Percentiles rank a stretch among this genome's conserved stretches.
These are phyloP conservation scores for Drosophila eohydei DNA, from an alignment of 2,888 invertebrate species.

Conservation along the genomic window DNA sequence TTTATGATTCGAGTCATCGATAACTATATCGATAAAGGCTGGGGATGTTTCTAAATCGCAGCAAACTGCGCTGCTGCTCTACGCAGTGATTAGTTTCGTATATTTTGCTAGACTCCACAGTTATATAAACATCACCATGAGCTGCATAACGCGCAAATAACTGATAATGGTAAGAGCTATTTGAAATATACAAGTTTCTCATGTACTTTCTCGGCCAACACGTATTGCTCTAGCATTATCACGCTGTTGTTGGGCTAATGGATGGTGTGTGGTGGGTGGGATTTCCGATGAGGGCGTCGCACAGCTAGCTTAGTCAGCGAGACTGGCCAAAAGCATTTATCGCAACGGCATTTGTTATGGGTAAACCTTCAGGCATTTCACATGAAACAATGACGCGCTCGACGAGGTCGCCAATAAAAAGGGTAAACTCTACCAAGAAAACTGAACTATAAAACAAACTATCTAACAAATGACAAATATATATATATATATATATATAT, in stretches of 20 bases:
- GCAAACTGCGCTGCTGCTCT: no score
- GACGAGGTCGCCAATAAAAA: constrained; percentile 30
- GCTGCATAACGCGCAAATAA: background rate
- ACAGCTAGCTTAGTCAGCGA: constrained; percentile 44
- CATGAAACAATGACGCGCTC: constrained; percentile 32
- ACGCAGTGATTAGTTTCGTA: background rate
- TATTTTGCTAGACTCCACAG: background rate
- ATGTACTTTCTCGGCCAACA: background rate
- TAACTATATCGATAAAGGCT: no score
- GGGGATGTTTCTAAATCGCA: no score
- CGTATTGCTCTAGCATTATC: constrained; percentile 7
- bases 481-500: background rate
- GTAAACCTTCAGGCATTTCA: constrained; percentile 17
- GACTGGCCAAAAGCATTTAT: constrained; percentile 25
- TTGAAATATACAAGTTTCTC: background rate
- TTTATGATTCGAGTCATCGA: no score
- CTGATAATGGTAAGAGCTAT: background rate
- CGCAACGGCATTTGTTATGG: constrained; percentile 32
- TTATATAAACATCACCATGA: constrained; percentile 3
- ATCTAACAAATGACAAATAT: constrained; percentile 27
- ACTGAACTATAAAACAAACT: constrained; percentile 12
- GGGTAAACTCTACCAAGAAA: constrained; percentile 7
- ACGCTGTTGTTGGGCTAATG: constrained; percentile 13
- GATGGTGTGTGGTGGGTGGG: constrained; percentile 19
- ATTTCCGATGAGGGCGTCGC: constrained; percentile 11